Evolutionary conservation across 2,113 vertebrate species (phyloP).

Genomic region (Prochilodus magdalenae): DNA sequence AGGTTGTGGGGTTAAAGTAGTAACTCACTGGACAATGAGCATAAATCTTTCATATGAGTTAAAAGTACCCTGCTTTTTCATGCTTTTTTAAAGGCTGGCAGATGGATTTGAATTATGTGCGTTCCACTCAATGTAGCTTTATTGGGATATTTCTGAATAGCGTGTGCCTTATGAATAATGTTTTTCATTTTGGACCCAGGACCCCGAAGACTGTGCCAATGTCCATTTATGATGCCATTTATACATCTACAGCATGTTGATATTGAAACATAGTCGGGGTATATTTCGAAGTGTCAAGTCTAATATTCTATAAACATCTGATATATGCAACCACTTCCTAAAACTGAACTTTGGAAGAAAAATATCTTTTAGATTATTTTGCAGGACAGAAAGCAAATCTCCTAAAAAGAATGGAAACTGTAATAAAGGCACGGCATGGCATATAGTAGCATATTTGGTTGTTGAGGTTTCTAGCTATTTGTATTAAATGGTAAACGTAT

Average conservation of each 20-base stretch:
- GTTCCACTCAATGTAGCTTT: not conserved
- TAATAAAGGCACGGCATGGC: too few species aligned
- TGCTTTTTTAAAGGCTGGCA: conserved; percentile 5
- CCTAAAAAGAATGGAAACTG: too few species aligned
- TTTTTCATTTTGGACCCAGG: not conserved
- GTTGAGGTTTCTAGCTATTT: too few species aligned
- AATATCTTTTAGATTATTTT: too few species aligned
- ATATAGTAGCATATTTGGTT: too few species aligned
- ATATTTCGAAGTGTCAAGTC: not conserved
- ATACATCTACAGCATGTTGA: not conserved
- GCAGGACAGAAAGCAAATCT: too few species aligned
- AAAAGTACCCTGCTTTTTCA: not conserved
- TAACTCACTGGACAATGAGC: conserved; percentile 3
- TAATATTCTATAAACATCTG: not conserved
- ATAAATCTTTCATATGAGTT: conserved; percentile 23
- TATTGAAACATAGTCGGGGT: not conserved
- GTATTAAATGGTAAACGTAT: too few species aligned
- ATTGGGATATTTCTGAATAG: not conserved
- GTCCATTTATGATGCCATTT: not conserved
- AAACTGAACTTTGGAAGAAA: too few species aligned
- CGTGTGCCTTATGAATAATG: not conserved
- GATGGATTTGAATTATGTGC: not conserved
- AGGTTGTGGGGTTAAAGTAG: conserved; percentile 22
- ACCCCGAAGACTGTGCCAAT: not conserved
- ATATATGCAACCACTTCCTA: not conserved